Percentiles rank a stretch among this genome's conserved stretches.
phyloP scores from a whole-genome alignment of 2,888 invertebrate species.

The Stramonita haemastoma region DNA sequence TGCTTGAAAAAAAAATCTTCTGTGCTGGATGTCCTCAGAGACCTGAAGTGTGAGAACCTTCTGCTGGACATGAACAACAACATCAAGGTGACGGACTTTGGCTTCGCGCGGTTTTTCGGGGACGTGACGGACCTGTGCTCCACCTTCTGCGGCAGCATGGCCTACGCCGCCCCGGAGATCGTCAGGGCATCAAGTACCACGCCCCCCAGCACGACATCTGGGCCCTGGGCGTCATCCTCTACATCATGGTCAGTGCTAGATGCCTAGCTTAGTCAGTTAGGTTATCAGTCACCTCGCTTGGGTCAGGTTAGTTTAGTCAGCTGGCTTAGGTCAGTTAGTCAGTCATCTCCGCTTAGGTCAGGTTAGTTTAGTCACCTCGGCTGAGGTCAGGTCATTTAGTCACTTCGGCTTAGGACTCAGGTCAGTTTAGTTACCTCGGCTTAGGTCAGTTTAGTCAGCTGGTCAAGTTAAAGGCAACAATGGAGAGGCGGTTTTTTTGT shows the following conservation, averaged over 20 bases:
- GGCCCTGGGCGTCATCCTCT: slow-evolving; percentile 87
- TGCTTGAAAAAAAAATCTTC: too few species aligned
- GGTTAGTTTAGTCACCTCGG: too few species aligned
- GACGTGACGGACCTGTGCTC: slow-evolving; percentile 59
- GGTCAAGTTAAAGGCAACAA: too few species aligned
- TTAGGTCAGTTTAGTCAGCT: too few species aligned
- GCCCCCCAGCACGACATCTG: slow-evolving; percentile 83
- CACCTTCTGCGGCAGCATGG: slow-evolving; percentile 82
- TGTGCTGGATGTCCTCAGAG: slow-evolving; percentile 79
- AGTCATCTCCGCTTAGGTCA: too few species aligned
- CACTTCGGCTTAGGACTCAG: too few species aligned
- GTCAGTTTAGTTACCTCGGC: too few species aligned
- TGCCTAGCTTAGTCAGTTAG: neutral
- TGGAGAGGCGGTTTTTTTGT: too few species aligned
- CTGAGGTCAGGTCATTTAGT: too few species aligned
- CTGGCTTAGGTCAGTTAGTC: too few species aligned
- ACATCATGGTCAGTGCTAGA: slow-evolving; percentile 84
- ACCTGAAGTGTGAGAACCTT: slow-evolving; percentile 90
- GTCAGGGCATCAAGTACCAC: slow-evolving; percentile 83
- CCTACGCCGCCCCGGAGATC: slow-evolving; percentile 92
- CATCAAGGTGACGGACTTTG: slow-evolving; percentile 93
- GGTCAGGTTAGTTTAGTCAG: too few species aligned
- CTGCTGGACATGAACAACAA: slow-evolving; percentile 82
- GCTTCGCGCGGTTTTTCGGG: slow-evolving; percentile 81
- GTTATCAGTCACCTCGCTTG: too few species aligned